phyloP scores from a whole-genome alignment of 2,797 vertebrate genomes.

The Sebastiscus albofasciatus region DNA sequence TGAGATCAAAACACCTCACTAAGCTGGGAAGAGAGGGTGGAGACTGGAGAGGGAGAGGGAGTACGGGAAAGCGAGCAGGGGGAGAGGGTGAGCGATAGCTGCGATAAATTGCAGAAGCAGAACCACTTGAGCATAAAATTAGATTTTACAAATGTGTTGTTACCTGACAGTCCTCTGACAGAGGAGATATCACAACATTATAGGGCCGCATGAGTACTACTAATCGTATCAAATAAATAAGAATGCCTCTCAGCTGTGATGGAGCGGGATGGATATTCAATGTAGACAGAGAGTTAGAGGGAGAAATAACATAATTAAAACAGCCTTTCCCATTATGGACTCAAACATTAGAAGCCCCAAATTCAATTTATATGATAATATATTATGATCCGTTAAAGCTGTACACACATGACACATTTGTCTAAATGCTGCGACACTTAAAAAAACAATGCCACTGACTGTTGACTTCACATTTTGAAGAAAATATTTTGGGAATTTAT shows the following conservation, averaged over 20 bases:
- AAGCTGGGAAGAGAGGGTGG: conserved; percentile 74
- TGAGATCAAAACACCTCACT: conserved; percentile 82
- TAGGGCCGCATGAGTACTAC: conserved; percentile 80
- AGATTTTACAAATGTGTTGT: conserved; percentile 91
- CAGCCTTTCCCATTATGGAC: conserved; percentile 71
- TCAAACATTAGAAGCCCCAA: conserved; percentile 72
- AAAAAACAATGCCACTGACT: conserved; percentile 12
- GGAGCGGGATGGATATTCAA: conserved; percentile 58
- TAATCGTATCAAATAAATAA: conserved; percentile 86
- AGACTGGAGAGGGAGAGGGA: conserved; percentile 60
- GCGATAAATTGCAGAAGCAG: conserved; percentile 86
- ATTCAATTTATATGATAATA: conserved; percentile 83
- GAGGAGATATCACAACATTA: conserved; percentile 84
- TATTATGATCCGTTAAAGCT: conserved; percentile 45
- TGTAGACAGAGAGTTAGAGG: conserved; percentile 60
- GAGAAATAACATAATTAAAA: conserved; percentile 79
- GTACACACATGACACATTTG: conserved; percentile 46
- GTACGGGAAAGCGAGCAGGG: conserved; percentile 39
- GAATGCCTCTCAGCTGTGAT: conserved; percentile 70
- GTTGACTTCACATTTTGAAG: conserved; percentile 20
- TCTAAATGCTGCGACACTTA: conserved; percentile 26
- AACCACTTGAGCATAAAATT: conserved; percentile 91
- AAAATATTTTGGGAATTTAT: background rate
- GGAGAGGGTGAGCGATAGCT: conserved; percentile 76
- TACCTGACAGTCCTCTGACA: conserved; percentile 87